phyloP scores from a whole-genome alignment of 2,888 invertebrate genomes.

The Sinohyriopsis cumingii region DNA sequence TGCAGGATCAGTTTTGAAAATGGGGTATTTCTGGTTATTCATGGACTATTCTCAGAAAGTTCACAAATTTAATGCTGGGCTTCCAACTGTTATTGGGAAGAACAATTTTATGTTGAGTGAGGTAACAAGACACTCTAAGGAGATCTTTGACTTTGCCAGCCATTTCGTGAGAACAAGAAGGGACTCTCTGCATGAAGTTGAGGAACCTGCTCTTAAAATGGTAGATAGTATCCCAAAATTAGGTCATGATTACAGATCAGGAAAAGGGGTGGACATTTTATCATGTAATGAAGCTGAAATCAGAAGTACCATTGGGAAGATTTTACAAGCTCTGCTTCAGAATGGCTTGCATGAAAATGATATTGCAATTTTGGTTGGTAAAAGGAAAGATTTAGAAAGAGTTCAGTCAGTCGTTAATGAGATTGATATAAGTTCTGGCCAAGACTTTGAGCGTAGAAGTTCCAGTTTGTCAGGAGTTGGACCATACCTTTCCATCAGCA shows the following conservation, averaged over 20 bases:
- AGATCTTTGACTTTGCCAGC: constrained; percentile 59
- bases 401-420: constrained; percentile 29
- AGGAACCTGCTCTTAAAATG: constrained; percentile 19
- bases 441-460: no score
- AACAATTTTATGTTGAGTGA: constrained; percentile 63
- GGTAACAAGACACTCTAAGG: constrained; percentile 56
- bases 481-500: no score
- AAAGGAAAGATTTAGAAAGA: constrained; percentile 40
- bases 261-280: constrained; percentile 51
- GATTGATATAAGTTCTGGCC: constrained; percentile 2
- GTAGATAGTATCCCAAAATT: constrained; percentile 40
- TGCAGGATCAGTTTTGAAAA: constrained; percentile 12
- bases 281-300: constrained; percentile 48
- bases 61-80: constrained; percentile 59
- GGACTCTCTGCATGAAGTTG: constrained; percentile 10
- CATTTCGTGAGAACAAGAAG: constrained; percentile 49
- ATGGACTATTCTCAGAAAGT: constrained; percentile 64
- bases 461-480: no score
- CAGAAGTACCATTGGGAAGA: constrained; percentile 39
- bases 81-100: constrained; percentile 57
- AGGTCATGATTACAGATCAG: constrained; percentile 51
- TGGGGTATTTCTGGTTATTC: constrained; percentile 60
- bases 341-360: constrained; percentile 47
- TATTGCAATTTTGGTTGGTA: constrained; percentile 56
- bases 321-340: constrained; percentile 39